Conservation (phyloP, 2,113 vertebrate genomes). For the Cyprinodon tularosa region DNA sequence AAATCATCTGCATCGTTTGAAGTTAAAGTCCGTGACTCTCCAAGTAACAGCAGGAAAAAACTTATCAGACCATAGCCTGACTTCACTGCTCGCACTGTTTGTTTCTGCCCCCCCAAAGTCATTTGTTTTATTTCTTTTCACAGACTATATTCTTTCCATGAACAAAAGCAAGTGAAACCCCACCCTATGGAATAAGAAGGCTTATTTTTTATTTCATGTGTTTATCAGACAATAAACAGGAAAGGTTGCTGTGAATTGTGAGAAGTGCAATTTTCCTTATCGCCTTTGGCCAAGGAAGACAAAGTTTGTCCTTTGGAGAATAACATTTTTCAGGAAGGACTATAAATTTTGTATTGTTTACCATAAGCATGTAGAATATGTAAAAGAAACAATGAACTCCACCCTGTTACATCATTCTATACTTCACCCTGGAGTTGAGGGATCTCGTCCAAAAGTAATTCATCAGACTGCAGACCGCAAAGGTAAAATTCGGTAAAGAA, state of each 20-base stretch:
- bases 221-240: conserved; percentile 77
- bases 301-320: conserved; percentile 31
- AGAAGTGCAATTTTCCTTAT: conserved; percentile 71
- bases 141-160: conserved; percentile 66
- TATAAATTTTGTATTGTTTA: conserved; percentile 36
- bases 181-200: conserved; percentile 49
- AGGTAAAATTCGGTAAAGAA: background rate
- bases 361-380: conserved; percentile 18
- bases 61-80: conserved; percentile 63
- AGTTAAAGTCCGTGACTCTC: conserved; percentile 59
- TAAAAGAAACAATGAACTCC: conserved; percentile 16
- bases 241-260: conserved; percentile 78
- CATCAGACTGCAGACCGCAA: background rate
- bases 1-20: conserved; percentile 62
- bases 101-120: conserved; percentile 63
- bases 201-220: conserved; percentile 45
- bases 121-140: conserved; percentile 74
- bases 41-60: conserved; percentile 63
- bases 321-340: conserved; percentile 19
- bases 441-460: background rate
- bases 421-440: background rate
- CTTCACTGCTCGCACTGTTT: conserved; percentile 57
- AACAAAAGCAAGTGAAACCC: conserved; percentile 72
- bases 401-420: conserved; percentile 15
- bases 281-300: conserved; percentile 44